phyloP scores from a whole-genome alignment of 2,113 vertebrate genomes.

The Lipotes vexillifer region DNA sequence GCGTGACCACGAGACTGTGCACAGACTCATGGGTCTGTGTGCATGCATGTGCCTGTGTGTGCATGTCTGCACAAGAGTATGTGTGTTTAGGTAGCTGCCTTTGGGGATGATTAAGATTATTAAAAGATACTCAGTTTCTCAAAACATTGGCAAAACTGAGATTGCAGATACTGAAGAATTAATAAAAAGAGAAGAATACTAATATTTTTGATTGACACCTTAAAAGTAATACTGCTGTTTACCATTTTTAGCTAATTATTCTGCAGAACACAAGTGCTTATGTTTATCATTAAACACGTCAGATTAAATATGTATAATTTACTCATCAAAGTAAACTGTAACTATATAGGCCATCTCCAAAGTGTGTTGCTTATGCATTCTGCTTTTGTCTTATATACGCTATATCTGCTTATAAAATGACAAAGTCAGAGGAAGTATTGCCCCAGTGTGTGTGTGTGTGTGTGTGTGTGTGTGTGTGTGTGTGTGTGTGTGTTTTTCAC shows the following conservation, averaged over 20 bases:
- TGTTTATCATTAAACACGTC: not conserved
- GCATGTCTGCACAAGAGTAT: not conserved
- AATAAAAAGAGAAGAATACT: not conserved
- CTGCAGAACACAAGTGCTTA: not conserved
- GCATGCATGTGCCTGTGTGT: not conserved
- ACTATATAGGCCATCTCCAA: not conserved
- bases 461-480: not conserved
- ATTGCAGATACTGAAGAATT: not conserved
- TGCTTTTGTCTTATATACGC: not conserved
- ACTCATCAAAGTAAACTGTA: not conserved
- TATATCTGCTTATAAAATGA: not conserved
- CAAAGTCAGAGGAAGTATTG: not conserved
- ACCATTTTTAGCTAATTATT: not conserved
- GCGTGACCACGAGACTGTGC: not conserved
- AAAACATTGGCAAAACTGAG: not conserved
- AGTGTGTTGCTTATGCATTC: not conserved
- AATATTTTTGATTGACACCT: not conserved
- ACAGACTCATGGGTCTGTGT: too few relatives aligned
- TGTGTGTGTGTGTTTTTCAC: not conserved
- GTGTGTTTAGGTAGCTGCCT: not conserved
- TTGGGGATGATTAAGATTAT: not conserved
- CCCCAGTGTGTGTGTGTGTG: not conserved
- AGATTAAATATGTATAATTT: not conserved
- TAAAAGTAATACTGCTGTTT: not conserved
- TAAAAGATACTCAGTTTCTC: not conserved